phyloP scores from a whole-genome alignment of 1,140 invertebrate genomes.

The Potamilus streckersoni region DNA sequence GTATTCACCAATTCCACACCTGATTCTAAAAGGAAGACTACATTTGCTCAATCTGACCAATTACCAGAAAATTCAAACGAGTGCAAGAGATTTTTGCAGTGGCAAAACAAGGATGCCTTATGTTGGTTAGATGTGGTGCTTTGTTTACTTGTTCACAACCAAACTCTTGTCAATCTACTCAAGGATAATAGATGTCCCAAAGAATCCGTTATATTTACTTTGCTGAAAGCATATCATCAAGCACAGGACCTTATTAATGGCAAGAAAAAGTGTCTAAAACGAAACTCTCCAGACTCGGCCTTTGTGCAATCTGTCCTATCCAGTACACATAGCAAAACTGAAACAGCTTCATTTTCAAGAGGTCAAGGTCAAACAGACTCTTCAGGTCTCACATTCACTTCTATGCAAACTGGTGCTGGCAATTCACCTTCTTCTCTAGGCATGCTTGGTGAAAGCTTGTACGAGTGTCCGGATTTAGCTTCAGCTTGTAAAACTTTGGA shows the following conservation, averaged over 20 bases:
- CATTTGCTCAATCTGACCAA: no score
- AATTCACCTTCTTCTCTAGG: conserved; percentile 15
- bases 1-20: no score
- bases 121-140: conserved; percentile 66
- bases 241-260: conserved; percentile 34
- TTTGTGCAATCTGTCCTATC: conserved; percentile 12
- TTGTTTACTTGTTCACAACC: conserved; percentile 55
- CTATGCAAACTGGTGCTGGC: conserved; percentile 38
- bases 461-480: conserved; percentile 31
- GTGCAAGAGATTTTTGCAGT: conserved; percentile 40
- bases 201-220: conserved; percentile 42
- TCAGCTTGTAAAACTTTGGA: conserved; percentile 44
- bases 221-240: conserved; percentile 54
- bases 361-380: no score
- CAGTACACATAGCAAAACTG: conserved; percentile 9
- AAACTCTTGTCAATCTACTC: conserved; percentile 36
- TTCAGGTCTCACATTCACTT: no score
- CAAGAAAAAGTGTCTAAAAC: conserved; percentile 2
- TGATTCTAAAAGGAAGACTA: no score
- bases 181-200: conserved; percentile 22
- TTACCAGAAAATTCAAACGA: no score
- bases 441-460: conserved; percentile 26
- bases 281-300: conserved; percentile 8
- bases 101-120: conserved; percentile 62
- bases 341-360: background rate